These are phyloP conservation scores for Acanthosepion pharaonis DNA, from an alignment of 2,888 invertebrate species.

Conservation along the genomic window DNA sequence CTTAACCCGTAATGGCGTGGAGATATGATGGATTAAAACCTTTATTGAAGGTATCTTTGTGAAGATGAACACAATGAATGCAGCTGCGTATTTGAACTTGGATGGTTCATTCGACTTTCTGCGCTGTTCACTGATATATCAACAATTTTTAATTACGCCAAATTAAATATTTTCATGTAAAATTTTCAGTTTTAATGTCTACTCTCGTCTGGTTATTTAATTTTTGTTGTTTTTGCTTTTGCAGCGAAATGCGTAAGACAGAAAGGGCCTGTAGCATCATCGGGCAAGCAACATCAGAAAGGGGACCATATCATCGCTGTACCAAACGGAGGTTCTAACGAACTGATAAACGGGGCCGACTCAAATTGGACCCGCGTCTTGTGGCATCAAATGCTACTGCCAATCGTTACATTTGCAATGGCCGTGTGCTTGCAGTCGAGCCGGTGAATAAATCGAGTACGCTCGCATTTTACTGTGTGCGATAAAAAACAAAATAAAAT, in stretches of 20 bases:
- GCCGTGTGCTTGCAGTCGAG: constrained; percentile 36
- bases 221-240: neutral
- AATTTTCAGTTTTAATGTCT: neutral
- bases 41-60: too few species aligned
- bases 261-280: constrained; percentile 24
- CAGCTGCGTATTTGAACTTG: too few species aligned
- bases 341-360: constrained; percentile 39
- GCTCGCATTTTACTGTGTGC: constrained; percentile 24
- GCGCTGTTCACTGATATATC: too few species aligned
- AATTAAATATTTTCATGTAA: too few species aligned
- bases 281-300: neutral
- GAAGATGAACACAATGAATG: too few species aligned
- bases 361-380: constrained; percentile 3
- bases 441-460: neutral
- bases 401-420: neutral
- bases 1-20: too few species aligned
- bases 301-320: constrained; percentile 39
- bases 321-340: constrained; percentile 14
- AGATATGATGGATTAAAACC: too few species aligned
- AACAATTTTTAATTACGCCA: too few species aligned
- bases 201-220: neutral
- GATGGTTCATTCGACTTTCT: too few species aligned
- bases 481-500: neutral
- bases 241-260: constrained; percentile 37
- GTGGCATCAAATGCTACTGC: constrained; percentile 2